phyloP scores from a whole-genome alignment of 2,797 vertebrate species.

The Siniperca scherzeri region DNA sequence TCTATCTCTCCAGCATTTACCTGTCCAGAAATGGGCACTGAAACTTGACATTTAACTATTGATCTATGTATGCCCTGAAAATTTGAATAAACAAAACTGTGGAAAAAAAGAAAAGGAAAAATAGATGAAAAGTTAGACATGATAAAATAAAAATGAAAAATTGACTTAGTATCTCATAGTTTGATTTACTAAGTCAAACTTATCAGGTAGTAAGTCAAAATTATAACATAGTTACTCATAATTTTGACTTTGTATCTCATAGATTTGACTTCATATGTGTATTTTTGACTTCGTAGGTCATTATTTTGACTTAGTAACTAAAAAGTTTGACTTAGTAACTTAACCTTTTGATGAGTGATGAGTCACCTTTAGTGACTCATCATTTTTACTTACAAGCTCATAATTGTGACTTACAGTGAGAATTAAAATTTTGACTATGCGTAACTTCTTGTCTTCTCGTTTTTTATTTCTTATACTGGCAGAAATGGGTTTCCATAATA shows the following conservation, averaged over 20 bases:
- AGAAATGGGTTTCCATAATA: background rate
- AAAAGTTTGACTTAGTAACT: background rate
- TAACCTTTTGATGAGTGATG: background rate
- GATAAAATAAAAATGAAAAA: background rate
- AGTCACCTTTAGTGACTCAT: background rate
- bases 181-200: no score
- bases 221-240: background rate
- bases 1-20: no score
- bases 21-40: no score
- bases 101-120: no score
- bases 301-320: background rate
- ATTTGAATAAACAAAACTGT: no score
- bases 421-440: background rate
- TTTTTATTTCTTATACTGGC: background rate
- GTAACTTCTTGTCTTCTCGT: background rate
- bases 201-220: background rate
- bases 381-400: background rate
- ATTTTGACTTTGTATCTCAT: no score
- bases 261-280: no score
- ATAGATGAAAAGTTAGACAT: background rate
- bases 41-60: no score
- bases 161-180: no score
- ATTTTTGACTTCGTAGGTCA: background rate
- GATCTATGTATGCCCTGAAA: no score
- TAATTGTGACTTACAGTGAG: background rate